Base-by-base conservation (phyloP, 1,140 invertebrate genomes). In the Choristoneura fumiferana region DNA sequence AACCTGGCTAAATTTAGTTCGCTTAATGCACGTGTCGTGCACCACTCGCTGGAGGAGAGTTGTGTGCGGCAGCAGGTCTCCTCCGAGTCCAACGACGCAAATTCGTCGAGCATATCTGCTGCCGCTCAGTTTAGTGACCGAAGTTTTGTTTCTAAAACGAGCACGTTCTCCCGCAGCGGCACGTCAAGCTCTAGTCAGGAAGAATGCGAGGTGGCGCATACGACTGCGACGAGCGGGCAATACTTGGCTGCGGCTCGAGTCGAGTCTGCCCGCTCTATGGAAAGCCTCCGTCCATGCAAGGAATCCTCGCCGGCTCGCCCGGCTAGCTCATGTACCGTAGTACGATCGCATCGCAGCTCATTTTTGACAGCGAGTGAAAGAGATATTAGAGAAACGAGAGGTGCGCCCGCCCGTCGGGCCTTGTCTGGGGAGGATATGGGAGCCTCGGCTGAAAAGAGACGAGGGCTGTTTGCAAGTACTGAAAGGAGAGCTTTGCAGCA, bases 111-210 rank as follows among this genome's bases (percentile, higher is more conserved):
- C 18, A 88, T 71, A 72, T 86, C 80, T 39, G 89, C 84, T 43
- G 81, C 81, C 29, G 84, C 86, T 57, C 82, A 89, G 39, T 88
- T 79, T 62, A 86, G 89, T 22, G 87, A 91, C 45, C 78, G 91
- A 36, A 91, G 90, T 43, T 81, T 92, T 8, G 90, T 92, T 15
- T 90, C 90, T 8, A 90, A 90, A 66, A 76, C 91, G 8, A 92
- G 89, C 54, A 91, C 92, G 40, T 93, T 93, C 60, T 92, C 93
- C 0, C 92, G 93, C 37, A 90, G 89, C 61, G 89, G 86, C 56
- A 90, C 88, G 14, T 94, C 93, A 0, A 94, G 93, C 65, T 94
- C 93, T 9, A 93, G 93, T 40, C 93, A 94, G 70, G 93, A 94
- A 68, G 93, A 94, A 52, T 93, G 93, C 64, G 93, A 92, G 62